Evolutionary conservation across 2,888 invertebrate genomes (phyloP).

Genomic region (Coenonympha glycerion): DNA sequence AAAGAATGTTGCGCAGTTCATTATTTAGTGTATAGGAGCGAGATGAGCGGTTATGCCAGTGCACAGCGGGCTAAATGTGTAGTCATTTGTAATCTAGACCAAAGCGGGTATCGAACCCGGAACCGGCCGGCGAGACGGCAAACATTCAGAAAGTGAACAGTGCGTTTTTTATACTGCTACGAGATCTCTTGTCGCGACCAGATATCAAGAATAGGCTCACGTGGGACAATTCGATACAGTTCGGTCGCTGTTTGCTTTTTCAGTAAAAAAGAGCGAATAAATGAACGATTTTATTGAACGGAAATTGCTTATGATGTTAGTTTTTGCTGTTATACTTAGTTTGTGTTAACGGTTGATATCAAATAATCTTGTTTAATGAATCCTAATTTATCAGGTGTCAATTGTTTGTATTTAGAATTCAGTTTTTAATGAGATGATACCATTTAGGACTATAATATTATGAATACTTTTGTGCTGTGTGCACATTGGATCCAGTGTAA

Average conservation of each 20-base stretch:
- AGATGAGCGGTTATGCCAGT: slow-evolving; percentile 20
- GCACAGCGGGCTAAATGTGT: slow-evolving; percentile 19
- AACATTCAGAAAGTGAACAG: slow-evolving; percentile 30
- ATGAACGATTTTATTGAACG: neutral
- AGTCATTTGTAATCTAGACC: slow-evolving; percentile 27
- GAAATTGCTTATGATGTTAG: neutral
- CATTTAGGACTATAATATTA: too few species aligned
- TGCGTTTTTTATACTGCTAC: slow-evolving; percentile 31
- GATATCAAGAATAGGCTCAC: slow-evolving; percentile 27
- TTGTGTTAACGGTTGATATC: too few species aligned
- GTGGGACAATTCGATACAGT: slow-evolving; percentile 23
- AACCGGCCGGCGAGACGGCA: slow-evolving; percentile 24
- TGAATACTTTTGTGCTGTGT: too few species aligned
- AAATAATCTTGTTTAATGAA: too few species aligned
- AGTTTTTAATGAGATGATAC: too few species aligned
- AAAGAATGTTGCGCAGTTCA: slow-evolving; percentile 15
- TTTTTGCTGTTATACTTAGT: too few species aligned
- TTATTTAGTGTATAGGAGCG: slow-evolving; percentile 17
- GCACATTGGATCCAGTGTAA: too few species aligned
- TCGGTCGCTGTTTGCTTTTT: slow-evolving; percentile 5
- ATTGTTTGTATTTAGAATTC: too few species aligned
- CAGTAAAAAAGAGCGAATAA: neutral
- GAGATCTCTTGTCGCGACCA: slow-evolving; percentile 24
- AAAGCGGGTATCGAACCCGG: slow-evolving; percentile 35
- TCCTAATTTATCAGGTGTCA: too few species aligned